These are phyloP conservation scores for Sisyra terminalis DNA, from an alignment of 2,888 invertebrate species.

Conservation along the genomic window DNA sequence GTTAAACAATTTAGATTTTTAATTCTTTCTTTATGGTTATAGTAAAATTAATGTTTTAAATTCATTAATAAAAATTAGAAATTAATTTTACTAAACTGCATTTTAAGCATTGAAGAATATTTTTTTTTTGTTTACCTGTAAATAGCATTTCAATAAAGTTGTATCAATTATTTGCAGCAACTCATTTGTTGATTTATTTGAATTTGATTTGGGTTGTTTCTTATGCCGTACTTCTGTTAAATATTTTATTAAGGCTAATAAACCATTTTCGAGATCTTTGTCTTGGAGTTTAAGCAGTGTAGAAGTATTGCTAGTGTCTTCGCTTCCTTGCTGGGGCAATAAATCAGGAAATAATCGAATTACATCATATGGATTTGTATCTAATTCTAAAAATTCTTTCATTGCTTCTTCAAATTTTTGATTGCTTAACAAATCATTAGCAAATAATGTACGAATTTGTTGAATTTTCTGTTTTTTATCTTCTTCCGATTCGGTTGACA, in stretches of 20 bases:
- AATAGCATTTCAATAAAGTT: slow-evolving; percentile 89
- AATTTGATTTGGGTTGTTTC: slow-evolving; percentile 22
- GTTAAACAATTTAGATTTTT: background rate
- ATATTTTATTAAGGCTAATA: slow-evolving; percentile 79
- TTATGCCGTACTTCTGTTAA: slow-evolving; percentile 57
- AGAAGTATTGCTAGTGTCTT: slow-evolving; percentile 22
- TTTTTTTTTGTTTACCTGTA: slow-evolving; percentile 40
- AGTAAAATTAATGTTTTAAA: too few species aligned
- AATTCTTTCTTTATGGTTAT: background rate
- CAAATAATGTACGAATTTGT: slow-evolving; percentile 80
- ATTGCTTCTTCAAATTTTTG: slow-evolving; percentile 82
- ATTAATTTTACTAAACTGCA: too few species aligned
- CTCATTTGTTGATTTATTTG: slow-evolving; percentile 36
- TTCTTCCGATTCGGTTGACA: slow-evolving; percentile 63
- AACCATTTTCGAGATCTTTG: slow-evolving; percentile 71
- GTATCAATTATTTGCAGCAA: slow-evolving; percentile 91
- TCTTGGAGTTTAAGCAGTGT: slow-evolving; percentile 50
- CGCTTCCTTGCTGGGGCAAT: slow-evolving; percentile 31
- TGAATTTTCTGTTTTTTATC: slow-evolving; percentile 68
- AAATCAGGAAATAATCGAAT: slow-evolving; percentile 89
- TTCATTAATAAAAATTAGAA: too few species aligned
- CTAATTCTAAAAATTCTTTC: slow-evolving; percentile 75
- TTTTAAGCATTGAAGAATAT: too few species aligned
- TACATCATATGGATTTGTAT: slow-evolving; percentile 89
- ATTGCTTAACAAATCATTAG: slow-evolving; percentile 79